Base-by-base conservation (phyloP, 2,797 vertebrate genomes). In the Odontamblyopus lacepedii region DNA sequence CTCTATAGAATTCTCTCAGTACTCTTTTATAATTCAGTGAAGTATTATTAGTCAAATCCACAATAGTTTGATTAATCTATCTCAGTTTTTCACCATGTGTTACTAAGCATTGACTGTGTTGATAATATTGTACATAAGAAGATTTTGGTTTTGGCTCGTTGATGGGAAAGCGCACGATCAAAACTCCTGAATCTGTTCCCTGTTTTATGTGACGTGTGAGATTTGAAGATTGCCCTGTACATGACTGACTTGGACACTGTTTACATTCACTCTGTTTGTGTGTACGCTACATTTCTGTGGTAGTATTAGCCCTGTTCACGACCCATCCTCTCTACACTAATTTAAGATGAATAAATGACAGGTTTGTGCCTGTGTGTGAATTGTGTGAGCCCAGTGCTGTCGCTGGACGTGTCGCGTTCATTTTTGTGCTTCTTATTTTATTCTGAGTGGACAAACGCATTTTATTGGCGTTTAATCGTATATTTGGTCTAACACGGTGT, bases 221-320 rank as follows among this genome's bases (percentile, higher is more conserved):
- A 27, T 27, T 57, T 59, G 26, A 11, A 12, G 23, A 13, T 29
- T 59, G 56, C 56, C 26, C 23, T 60, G 59, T 60, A 30, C 27
- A 30, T 60, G 59, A 60, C 27, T 60, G 59, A 60, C 59, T 60
- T 18, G 26, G 57, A 60, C 59, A 60, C 27, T 60, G 57, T 60
- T 60, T 60, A 60, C 59, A 30, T 60, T 60, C 27, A 16, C 13
- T 5, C 2, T 60, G 59, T 30, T 60, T 60, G 6, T 60, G 59
- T 29, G 13, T 6, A 29, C 29, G 16, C 59, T 60, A 26, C 59
- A 60, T 60, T 15, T 16, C 5, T 30, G 27, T 30, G 7, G 12
- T 60, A 30, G 59, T 30, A 60, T 60, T 30, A 60, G 27, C 2
- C 59, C 59, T 30, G 26, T 29, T 8, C 30, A 27, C 23, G 57